Conservation (phyloP, 2,797 vertebrate species). For the Garrulus glandarius region DNA sequence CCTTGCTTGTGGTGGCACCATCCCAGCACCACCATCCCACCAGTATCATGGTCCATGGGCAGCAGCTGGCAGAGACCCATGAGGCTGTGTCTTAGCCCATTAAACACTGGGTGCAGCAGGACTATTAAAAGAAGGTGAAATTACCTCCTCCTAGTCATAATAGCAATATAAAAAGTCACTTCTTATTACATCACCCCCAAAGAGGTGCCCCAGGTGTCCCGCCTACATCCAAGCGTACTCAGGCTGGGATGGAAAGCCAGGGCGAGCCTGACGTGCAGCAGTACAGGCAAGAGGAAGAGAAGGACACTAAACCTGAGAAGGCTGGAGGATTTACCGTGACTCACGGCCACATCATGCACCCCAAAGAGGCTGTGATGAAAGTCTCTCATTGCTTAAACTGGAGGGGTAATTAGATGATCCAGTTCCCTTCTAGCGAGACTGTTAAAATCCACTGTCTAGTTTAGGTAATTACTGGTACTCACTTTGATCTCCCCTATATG, state of each 20-base stretch:
- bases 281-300: neutral
- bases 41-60: accelerated
- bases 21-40: neutral
- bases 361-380: constrained; percentile 9
- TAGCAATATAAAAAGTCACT: neutral
- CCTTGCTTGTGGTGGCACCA: accelerated
- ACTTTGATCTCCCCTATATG: neutral
- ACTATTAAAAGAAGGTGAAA: neutral
- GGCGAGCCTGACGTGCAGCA: accelerated
- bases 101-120: neutral
- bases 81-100: neutral
- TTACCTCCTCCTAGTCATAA: neutral
- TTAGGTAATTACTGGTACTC: neutral
- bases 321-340: neutral
- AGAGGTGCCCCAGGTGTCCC: neutral
- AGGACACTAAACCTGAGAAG: neutral
- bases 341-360: neutral
- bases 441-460: neutral
- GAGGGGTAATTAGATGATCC: constrained; percentile 29
- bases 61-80: accelerated
- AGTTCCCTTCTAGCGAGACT: neutral
- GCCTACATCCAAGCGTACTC: accelerated
- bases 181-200: neutral
- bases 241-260: neutral
- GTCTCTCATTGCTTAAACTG: neutral